Evolutionary conservation across 2,797 vertebrate genomes (phyloP).

Genomic region (Syngnathus acus): DNA sequence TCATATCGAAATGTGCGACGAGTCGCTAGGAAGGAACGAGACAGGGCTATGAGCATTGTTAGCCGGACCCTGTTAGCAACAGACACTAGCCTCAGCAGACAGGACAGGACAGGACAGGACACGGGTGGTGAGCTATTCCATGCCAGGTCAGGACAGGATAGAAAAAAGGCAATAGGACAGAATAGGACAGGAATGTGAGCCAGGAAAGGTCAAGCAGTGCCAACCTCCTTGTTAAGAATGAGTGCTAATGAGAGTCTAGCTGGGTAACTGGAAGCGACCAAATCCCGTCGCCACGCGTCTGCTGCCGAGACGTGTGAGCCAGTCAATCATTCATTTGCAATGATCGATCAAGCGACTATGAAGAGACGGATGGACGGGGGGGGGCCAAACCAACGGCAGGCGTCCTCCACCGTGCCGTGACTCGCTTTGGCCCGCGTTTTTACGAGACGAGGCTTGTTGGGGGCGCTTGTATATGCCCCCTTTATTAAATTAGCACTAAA

Average conservation of each 20-base stretch:
- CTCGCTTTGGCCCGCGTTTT: not conserved
- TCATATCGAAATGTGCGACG: too few relatives aligned
- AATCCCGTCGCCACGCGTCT: not conserved
- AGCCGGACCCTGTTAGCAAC: not conserved
- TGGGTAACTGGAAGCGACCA: not conserved
- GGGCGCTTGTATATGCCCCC: not conserved
- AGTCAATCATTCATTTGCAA: not conserved
- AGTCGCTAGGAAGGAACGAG: too few relatives aligned
- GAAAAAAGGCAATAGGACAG: not conserved
- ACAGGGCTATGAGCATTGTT: too few relatives aligned
- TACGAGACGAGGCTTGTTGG: not conserved
- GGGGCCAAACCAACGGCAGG: not conserved
- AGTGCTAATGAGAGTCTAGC: too few relatives aligned
- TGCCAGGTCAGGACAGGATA: not conserved
- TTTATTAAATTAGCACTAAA: slow-evolving; percentile 5
- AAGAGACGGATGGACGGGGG: not conserved
- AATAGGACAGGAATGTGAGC: not conserved
- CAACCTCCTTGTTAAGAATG: not conserved
- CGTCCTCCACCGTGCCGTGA: not conserved
- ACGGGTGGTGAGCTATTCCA: not conserved
- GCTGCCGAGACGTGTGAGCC: not conserved
- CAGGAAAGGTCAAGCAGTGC: not conserved
- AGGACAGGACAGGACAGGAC: not conserved
- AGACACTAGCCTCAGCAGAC: not conserved
- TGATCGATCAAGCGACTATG: not conserved